Conservation (phyloP, 2,797 vertebrate genomes). For the Selene dorsalis region DNA sequence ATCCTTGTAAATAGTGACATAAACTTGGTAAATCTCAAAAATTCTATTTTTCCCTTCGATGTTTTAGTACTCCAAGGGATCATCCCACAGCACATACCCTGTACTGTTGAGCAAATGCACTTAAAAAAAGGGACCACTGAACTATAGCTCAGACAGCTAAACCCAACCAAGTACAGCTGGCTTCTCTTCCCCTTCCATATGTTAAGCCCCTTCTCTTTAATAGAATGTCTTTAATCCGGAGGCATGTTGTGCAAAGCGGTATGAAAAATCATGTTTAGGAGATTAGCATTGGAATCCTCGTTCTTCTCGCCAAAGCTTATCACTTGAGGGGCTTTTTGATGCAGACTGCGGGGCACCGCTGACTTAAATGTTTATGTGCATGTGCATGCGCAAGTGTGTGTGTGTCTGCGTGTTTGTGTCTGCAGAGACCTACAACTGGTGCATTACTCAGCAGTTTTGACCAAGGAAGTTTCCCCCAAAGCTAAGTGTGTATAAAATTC, state of each 20-base stretch:
- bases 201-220: constrained; percentile 81
- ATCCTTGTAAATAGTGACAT: constrained; percentile 39
- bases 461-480: constrained; percentile 63
- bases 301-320: constrained; percentile 78
- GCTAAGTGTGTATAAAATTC: constrained; percentile 59
- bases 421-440: constrained; percentile 65
- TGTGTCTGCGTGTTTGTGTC: constrained; percentile 56
- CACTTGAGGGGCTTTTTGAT: constrained; percentile 75
- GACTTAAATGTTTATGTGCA: constrained; percentile 67
- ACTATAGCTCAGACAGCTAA: constrained; percentile 75
- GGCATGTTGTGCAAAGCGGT: constrained; percentile 80
- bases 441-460: constrained; percentile 77
- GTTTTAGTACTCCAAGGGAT: constrained; percentile 53
- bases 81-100: constrained; percentile 58
- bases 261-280: constrained; percentile 85
- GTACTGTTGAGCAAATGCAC: constrained; percentile 60
- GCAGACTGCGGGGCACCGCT: constrained; percentile 65
- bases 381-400: not conserved
- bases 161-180: constrained; percentile 68
- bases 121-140: constrained; percentile 69
- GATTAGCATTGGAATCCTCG: constrained; percentile 80
- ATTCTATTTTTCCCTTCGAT: constrained; percentile 17
- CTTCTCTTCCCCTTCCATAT: constrained; percentile 75
- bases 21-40: constrained; percentile 39
- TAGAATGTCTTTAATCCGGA: constrained; percentile 84